Conservation (phyloP, 30 jellyfish, hydroid and myxozoan species). For the Hydractinia echinata region DNA sequence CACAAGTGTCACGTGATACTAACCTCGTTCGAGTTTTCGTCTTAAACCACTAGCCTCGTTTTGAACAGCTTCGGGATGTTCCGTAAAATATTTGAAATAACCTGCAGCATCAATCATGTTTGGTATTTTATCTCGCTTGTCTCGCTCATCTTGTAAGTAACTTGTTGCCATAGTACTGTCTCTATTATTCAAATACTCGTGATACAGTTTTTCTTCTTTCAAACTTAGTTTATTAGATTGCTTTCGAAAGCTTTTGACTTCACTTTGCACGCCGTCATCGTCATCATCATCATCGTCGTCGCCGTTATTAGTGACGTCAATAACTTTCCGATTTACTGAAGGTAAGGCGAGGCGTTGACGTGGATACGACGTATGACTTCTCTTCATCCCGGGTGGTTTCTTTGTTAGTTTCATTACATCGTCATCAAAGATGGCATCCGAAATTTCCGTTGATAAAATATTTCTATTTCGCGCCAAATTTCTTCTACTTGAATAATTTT, state of each 20-base stretch:
- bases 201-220: constrained; percentile 29
- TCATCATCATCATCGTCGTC: constrained; percentile 15
- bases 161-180: neutral
- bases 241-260: neutral
- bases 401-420: constrained; percentile 11
- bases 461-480: neutral
- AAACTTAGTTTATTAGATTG: constrained; percentile 14
- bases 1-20: neutral
- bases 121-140: constrained; percentile 27
- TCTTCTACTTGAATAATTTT: neutral
- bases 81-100: constrained; percentile 18
- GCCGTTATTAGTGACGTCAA: neutral
- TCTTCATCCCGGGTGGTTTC: neutral
- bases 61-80: constrained; percentile 27
- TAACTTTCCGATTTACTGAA: neutral
- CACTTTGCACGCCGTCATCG: constrained; percentile 14
- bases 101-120: constrained; percentile 14
- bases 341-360: neutral
- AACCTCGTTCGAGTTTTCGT: neutral
- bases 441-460: neutral
- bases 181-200: constrained; percentile 17
- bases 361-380: neutral
- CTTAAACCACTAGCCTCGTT: neutral
- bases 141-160: constrained; percentile 18
- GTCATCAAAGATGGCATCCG: neutral